Base-by-base conservation (phyloP, 2,113 vertebrate species). In the Pogona vitticeps region DNA sequence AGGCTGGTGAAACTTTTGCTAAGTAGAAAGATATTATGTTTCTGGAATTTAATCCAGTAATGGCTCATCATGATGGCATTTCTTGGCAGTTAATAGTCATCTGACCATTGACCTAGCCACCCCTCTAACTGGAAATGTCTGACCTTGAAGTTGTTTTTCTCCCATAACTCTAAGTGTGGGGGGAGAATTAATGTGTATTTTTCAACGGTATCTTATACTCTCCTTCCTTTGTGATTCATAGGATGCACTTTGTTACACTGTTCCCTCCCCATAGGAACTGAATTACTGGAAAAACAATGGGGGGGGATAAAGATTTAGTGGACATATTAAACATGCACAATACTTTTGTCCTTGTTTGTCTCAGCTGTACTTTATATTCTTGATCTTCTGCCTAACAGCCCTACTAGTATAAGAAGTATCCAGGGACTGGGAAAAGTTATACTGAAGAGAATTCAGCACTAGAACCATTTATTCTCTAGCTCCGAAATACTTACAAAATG, bases 91-190 rank as follows among this genome's bases (percentile, higher is more conserved):
- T 90, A 91, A 93, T 92, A 88, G 92, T 91, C 89, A 90, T 31
- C 40, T 86, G 75, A 88, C 80, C 88, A 91, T 89, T 90, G 90
- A 93, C 88, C 90, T 71, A 86, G 63, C 90, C 90, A 88, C 76
- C 85, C 90, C 88, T 77, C n/a, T 90, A 93, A 90, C 91, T 92
- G 86, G 88, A 93, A 93, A 93, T 93, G 89, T 71, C 70, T 94
- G 92, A 94, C 92, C 91, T 94, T 76, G 33, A 76, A 20, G 42
- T 94, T 36, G 71, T 40, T 86, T 94, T 83, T 83, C 59, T 91
- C 59, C 76, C 73, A 77, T 90, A 52, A 90, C 75, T 88, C 75
- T 15, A 33, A 46, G 33, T 14, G 70, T 40, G 40, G n/a, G 65
- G 65, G 28, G 6, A 6, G 17, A 89, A 90, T 89, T 86, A 88